These are phyloP conservation scores for Volucella inanis DNA, from an alignment of 2,888 invertebrate species.

Conservation along the genomic window DNA sequence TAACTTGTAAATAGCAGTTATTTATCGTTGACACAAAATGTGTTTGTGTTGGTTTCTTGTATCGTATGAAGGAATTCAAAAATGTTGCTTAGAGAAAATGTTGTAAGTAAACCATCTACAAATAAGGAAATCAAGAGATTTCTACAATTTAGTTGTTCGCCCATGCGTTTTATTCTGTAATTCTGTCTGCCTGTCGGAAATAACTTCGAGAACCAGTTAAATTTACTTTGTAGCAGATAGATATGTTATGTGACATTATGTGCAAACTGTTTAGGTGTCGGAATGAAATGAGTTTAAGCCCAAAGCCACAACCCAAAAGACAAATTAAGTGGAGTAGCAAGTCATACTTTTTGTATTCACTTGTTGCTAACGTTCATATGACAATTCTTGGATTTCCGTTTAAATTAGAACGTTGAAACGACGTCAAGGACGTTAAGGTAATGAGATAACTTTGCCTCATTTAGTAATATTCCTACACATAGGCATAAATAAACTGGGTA, in stretches of 20 bases:
- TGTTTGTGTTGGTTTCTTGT: constrained; percentile 17
- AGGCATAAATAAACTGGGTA: neutral
- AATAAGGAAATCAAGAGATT: constrained; percentile 68
- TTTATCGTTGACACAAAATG: neutral
- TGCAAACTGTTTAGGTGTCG: constrained; percentile 12
- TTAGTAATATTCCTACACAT: too few relatives aligned
- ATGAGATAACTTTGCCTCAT: constrained; percentile 44
- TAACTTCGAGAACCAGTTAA: constrained; percentile 47
- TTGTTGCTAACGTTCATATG: constrained; percentile 20
- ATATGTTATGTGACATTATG: constrained; percentile 13
- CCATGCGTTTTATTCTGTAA: constrained; percentile 65
- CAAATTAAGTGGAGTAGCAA: neutral
- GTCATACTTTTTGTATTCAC: constrained; percentile 21
- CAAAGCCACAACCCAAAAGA: neutral
- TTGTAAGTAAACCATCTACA: constrained; percentile 57
- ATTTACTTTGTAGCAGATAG: neutral
- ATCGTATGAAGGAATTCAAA: constrained; percentile 31
- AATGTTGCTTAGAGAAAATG: constrained; percentile 45
- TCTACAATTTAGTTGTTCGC: constrained; percentile 64
- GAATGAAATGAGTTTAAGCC: neutral
- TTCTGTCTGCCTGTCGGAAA: constrained; percentile 7
- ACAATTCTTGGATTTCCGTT: constrained; percentile 42
- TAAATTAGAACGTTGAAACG: constrained; percentile 48
- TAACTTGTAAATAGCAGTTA: too few relatives aligned
- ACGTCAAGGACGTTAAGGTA: constrained; percentile 68